phyloP scores from a whole-genome alignment of 2,888 invertebrate species.

The Euzophera pinguis region DNA sequence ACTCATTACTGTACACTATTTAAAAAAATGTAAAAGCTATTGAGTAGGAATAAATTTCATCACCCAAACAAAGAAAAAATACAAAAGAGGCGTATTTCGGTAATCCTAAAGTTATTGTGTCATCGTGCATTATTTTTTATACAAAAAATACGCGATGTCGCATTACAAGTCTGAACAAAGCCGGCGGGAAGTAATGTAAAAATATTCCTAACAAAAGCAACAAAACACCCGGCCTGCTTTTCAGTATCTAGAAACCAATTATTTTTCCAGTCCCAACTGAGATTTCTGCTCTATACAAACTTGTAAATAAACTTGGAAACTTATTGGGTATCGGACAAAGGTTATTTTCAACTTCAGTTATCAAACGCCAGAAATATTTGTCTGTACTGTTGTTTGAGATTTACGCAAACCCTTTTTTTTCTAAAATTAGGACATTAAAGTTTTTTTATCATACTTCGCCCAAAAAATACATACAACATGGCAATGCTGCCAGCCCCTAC shows the following conservation, averaged over 20 bases:
- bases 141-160: background rate
- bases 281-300: background rate
- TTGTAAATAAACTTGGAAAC: conserved; percentile 6
- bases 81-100: background rate
- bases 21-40: too few species aligned
- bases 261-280: background rate
- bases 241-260: conserved; percentile 5
- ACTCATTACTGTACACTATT: too few species aligned
- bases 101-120: background rate
- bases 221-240: background rate
- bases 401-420: too few species aligned
- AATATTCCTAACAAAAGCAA: background rate
- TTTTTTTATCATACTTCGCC: too few species aligned
- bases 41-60: background rate
- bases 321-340: conserved; percentile 1
- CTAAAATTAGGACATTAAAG: too few species aligned
- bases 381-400: too few species aligned
- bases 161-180: background rate
- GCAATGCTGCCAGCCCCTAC: too few species aligned
- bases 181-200: background rate
- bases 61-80: background rate
- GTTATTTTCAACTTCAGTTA: too few species aligned
- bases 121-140: background rate
- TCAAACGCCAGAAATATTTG: too few species aligned
- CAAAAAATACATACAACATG: too few species aligned